Percentiles rank a stretch among this genome's conserved stretches.
Conservation (phyloP, 2,888 invertebrate genomes). For the Caenorhabditis uteleia region DNA sequence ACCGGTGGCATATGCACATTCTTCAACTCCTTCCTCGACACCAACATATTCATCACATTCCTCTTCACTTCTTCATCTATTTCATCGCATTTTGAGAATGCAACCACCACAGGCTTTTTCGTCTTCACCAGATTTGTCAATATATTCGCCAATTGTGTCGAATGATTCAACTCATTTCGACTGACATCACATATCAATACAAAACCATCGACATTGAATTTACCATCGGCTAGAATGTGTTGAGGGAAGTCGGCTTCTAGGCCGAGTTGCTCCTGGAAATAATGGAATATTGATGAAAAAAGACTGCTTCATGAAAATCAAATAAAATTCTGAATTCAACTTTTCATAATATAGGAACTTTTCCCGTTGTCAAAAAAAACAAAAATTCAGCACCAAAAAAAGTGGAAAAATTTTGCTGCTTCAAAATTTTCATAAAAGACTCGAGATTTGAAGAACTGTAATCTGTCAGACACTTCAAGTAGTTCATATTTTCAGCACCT, state of each 20-base stretch:
- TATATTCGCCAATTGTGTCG: constrained; percentile 5
- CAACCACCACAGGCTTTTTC: constrained; percentile 92
- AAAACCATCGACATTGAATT: constrained; percentile 90
- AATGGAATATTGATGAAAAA: neutral
- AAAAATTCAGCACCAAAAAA: no score
- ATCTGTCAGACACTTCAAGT: no score
- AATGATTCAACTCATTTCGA: constrained; percentile 6
- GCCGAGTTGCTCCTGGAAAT: constrained; percentile 72
- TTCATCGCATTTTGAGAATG: constrained; percentile 94
- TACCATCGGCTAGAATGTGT: constrained; percentile 83
- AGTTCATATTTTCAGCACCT: no score
- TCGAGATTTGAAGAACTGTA: no score
- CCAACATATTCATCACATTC: constrained; percentile 85
- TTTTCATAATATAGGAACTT: no score
- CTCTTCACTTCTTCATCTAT: constrained; percentile 74
- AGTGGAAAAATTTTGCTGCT: no score
- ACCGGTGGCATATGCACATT: constrained; percentile 40
- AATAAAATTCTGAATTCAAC: no score
- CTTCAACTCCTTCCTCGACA: constrained; percentile 87
- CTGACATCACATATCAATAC: constrained; percentile 90
- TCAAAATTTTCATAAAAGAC: no score
- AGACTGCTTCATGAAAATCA: neutral
- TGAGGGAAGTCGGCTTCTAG: constrained; percentile 97
- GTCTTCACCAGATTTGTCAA: constrained; percentile 75
- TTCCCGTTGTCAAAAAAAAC: no score